Evolutionary conservation across 2,113 vertebrate species (phyloP).

Genomic region (Psammodynastes pulverulentus): DNA sequence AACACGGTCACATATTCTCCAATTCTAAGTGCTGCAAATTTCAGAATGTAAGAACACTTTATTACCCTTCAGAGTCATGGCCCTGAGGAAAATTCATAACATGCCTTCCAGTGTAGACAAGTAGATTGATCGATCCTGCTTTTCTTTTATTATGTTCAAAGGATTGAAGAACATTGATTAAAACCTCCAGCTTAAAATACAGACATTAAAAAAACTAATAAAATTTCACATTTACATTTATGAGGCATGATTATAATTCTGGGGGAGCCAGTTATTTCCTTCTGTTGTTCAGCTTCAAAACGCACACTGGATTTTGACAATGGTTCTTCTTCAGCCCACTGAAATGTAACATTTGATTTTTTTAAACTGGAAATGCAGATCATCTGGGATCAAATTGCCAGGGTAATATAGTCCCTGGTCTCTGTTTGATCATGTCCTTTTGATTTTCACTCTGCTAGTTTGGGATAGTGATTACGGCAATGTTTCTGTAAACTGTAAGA

Average conservation of each 20-base stretch:
- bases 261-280: neutral
- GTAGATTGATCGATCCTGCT: neutral
- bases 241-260: neutral
- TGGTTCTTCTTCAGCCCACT: neutral
- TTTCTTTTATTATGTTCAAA: neutral
- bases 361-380: neutral
- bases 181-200: neutral
- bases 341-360: neutral
- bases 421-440: neutral
- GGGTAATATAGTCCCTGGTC: neutral
- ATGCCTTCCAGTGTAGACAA: neutral
- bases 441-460: neutral
- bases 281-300: neutral
- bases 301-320: neutral
- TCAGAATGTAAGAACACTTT: neutral
- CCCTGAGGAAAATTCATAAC: neutral
- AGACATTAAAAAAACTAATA: neutral
- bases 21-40: neutral
- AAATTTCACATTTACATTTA: neutral
- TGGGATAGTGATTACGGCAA: neutral
- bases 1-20: neutral
- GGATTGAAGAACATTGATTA: neutral
- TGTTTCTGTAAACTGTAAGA: neutral
- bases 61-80: neutral
- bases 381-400: neutral